Evolutionary conservation across 2,888 invertebrate species (phyloP).

Genomic region (Acanthosepion pharaonis): DNA sequence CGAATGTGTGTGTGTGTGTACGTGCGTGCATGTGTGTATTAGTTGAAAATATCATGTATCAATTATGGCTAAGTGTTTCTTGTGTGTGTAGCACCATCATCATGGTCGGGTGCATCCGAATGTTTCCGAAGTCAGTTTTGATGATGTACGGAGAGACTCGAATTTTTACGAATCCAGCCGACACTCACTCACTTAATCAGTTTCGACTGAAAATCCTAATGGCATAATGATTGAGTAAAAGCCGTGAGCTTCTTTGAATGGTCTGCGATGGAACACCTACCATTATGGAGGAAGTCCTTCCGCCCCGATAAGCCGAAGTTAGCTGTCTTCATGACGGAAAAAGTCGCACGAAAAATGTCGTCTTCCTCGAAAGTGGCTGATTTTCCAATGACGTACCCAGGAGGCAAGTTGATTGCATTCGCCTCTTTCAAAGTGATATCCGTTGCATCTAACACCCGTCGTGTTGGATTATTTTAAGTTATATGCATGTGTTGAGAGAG

Average conservation of each 20-base stretch:
- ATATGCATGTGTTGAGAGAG: background rate
- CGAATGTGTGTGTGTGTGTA: no score
- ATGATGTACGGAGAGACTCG: background rate
- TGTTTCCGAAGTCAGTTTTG: background rate
- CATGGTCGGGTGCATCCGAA: no score
- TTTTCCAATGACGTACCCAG: background rate
- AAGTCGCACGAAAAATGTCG: background rate
- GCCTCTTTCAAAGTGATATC: conserved; percentile 6
- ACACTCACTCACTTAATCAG: background rate
- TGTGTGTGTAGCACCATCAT: no score
- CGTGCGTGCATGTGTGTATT: no score
- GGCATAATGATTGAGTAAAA: background rate
- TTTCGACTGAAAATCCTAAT: background rate
- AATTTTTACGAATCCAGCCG: background rate
- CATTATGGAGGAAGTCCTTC: background rate
- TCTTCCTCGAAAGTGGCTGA: conserved; percentile 3
- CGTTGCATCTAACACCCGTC: background rate
- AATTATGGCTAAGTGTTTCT: no score
- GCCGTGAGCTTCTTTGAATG: background rate
- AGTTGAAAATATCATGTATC: no score
- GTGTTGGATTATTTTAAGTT: conserved; percentile 24
- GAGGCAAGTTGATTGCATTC: background rate
- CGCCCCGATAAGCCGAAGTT: background rate
- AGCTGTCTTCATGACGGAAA: background rate
- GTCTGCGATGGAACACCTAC: background rate